Evolutionary conservation across 2,113 vertebrate genomes (phyloP), one percentile per base, ranked within the genome.

Genomic region (Sylvia atricapilla): DNA sequence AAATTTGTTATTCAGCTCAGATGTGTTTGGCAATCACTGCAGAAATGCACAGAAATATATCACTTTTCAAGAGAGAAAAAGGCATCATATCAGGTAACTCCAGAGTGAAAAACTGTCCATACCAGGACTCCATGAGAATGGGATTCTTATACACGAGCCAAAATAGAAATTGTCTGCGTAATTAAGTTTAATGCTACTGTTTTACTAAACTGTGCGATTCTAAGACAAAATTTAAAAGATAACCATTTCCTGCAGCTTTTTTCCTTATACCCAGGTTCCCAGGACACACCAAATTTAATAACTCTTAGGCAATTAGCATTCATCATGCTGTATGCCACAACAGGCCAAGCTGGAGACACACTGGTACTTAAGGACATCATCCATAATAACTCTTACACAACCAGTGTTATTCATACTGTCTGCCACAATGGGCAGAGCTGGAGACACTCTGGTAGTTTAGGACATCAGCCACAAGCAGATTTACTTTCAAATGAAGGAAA

Each of bases 401-500:
- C 55, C 59, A 67, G 52, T 35, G 37, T 68, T 90, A 90, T 55
- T 92, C 58, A 41, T 83, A 23, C 35, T 60, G 53, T 64, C 50
- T 39, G 60, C 92, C 84, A 88, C 89, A 87, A 70, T 8, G 24
- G 83, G 89, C 62, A 81, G 69, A 66, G 58, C 76, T 89, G 80
- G 49, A 95, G 76, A 72, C 80, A 82, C 13, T 3, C 52, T 92
- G 73, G 56, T 58, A 53, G 52, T 79, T 90, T 49, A 85, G 82
- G 87, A 84, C 60, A 84, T 16, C 59, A 75, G 46, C 85, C 75
- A 74, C 66, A 94, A 86, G 43, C 55, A 90, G 88, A 88, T 67
- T 76, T 88, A 93, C 82, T 95, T 94, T 90, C 53, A 94, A 66
- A 86, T 50, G 50, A 95, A 92, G 68, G 63, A 93, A 90, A 94